Evolutionary conservation across 2,113 vertebrate species (phyloP).

Genomic region (Mionectes macconnelli): DNA sequence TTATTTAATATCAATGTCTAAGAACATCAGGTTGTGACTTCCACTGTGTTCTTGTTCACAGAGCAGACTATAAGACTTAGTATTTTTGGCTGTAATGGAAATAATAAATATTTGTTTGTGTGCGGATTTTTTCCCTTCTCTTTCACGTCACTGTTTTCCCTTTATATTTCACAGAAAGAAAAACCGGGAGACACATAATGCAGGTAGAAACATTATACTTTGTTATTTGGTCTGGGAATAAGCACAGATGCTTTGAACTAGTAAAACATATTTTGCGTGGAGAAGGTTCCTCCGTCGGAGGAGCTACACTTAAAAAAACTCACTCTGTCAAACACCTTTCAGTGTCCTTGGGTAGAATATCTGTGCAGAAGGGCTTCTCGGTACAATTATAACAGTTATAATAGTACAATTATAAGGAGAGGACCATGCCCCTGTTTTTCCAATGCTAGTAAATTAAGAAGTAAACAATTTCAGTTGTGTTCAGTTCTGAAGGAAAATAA

Average conservation of each 20-base stretch:
- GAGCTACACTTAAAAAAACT: neutral
- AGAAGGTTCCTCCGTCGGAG: neutral
- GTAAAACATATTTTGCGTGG: neutral
- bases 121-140: neutral
- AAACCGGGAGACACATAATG: conserved; percentile 98
- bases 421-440: neutral
- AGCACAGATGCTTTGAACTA: neutral
- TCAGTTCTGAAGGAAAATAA: neutral
- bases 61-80: neutral
- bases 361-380: neutral
- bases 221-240: conserved; percentile 1
- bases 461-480: neutral
- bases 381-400: neutral
- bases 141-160: conserved; percentile 15
- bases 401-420: neutral
- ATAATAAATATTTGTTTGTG: neutral
- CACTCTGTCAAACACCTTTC: neutral
- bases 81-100: neutral
- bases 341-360: neutral
- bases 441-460: neutral
- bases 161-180: conserved; percentile 87
- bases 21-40: neutral
- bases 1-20: neutral
- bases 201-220: conserved; percentile 77
- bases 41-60: neutral